Conservation (phyloP, 2,797 vertebrate genomes). For the Vireo griseus region DNA sequence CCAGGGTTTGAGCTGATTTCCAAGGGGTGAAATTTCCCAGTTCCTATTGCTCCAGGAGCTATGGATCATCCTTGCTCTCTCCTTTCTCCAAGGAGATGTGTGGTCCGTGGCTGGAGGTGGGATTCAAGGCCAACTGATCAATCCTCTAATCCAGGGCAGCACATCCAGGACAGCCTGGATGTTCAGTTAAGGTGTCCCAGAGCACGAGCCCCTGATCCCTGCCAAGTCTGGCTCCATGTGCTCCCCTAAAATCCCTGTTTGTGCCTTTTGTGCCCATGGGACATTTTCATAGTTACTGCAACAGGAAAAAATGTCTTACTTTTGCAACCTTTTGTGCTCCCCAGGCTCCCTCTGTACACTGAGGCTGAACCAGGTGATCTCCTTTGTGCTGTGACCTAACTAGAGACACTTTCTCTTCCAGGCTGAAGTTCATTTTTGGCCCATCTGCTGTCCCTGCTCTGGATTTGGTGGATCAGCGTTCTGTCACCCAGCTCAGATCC, state of each 20-base stretch:
- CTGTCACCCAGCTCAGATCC: conserved; percentile 82
- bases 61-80: not conserved
- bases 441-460: conserved; percentile 85
- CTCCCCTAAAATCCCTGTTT: not conserved
- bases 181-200: not conserved
- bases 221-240: fast-evolving
- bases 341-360: not conserved
- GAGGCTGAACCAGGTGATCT: not conserved
- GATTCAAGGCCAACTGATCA: not conserved
- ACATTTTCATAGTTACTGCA: not conserved
- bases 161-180: not conserved
- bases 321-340: not conserved
- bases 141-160: not conserved
- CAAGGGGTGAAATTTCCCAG: not conserved
- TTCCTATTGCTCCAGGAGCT: not conserved
- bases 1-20: not conserved
- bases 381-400: not conserved
- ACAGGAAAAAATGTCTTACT: not conserved
- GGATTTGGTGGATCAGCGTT: conserved; percentile 87
- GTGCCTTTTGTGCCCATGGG: not conserved
- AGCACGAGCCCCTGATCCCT: not conserved
- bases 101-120: not conserved
- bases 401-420: conserved; percentile 42
- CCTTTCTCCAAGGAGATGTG: not conserved
- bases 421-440: conserved; percentile 91